These are phyloP conservation scores for Rotaria sp. DNA, from an alignment of 2,888 invertebrate genomes.

Conservation along the genomic window DNA sequence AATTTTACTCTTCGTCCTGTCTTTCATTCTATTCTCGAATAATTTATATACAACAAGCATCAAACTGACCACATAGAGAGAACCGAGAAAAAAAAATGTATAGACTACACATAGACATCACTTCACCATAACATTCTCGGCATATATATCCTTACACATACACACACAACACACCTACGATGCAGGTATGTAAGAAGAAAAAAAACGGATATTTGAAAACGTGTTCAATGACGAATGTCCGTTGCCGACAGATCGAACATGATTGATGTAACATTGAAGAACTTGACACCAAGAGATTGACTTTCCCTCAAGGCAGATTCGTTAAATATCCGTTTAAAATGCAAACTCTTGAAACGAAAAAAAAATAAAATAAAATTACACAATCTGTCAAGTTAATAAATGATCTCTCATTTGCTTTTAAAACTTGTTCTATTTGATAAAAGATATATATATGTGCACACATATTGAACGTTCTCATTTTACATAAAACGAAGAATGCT, in stretches of 20 bases:
- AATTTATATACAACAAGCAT: not conserved
- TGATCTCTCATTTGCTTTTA: not conserved
- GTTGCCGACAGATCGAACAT: not conserved
- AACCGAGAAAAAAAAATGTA: not conserved
- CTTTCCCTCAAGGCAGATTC: not conserved
- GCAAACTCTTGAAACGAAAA: slow-evolving; percentile 4
- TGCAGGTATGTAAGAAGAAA: not conserved
- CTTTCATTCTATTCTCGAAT: not conserved
- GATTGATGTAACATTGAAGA: slow-evolving; percentile 9
- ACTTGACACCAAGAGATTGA: not conserved
- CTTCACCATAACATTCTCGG: not conserved
- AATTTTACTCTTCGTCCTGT: not conserved
- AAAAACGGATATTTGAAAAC: slow-evolving; percentile 10
- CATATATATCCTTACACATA: not conserved
- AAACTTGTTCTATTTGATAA: not conserved
- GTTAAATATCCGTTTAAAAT: slow-evolving; percentile 15
- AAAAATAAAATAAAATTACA: slow-evolving; percentile 5
- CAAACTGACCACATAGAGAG: slow-evolving; percentile 2
- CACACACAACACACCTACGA: not conserved
- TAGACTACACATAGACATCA: not conserved
- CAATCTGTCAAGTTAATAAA: slow-evolving; percentile 14
- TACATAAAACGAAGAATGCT: not conserved
- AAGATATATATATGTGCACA: not conserved
- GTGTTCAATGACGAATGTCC: not conserved
- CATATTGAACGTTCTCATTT: not conserved